Evolutionary conservation across 2,797 vertebrate species (phyloP), one percentile per base, ranked within the genome.

Genomic region (Xerus rutilus): DNA sequence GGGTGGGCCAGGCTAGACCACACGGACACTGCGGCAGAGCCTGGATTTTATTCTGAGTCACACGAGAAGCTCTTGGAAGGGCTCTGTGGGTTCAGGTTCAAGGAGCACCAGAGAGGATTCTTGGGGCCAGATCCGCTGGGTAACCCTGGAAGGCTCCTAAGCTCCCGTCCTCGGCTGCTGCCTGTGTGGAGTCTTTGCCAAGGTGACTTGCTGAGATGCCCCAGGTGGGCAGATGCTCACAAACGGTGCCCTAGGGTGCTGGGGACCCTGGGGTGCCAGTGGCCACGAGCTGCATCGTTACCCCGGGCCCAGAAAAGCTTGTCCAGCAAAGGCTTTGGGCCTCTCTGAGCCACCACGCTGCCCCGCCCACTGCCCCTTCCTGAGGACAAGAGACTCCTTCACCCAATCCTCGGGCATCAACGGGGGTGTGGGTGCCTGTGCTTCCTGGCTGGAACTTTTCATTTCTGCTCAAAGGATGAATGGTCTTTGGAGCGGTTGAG

Each of bases 361-460:
- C 4, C 17, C 5, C 23, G 4, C 59, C 7, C 23, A 9, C 21
- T 4, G 10, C 59, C 54, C 54, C 49, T 14, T 54, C 54, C 54
- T 6, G 54, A 25, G 0, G 49, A 35, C 3, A 9, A 35, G 39
- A 69, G 79, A 49, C 77, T 89, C 54, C 15, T 12, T 52, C 12
- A 7, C 20, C 30, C 43, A 64, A 90, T 59, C 47, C 18, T 25
- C 14, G 12, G 74, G 49, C 81, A 13, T 0, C 25, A 57, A 49
- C 79, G 83, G 83, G 35, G 70, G 90, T 59, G 77, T 95, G 97
- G 72, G 72, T 77, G 35, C 9, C 62, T 89, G 90, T 81, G 69
- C 73, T 91, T 82, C 91, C 74, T 90, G 96, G 91, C 91, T 96
- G 73, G 65, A 96, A 67, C 79, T 95, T 94, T 72, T 45, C 84